Percentiles rank a stretch among this genome's conserved stretches.
Evolutionary conservation across 2,797 vertebrate species (phyloP).

Genomic region (Typhlichthys subterraneus): DNA sequence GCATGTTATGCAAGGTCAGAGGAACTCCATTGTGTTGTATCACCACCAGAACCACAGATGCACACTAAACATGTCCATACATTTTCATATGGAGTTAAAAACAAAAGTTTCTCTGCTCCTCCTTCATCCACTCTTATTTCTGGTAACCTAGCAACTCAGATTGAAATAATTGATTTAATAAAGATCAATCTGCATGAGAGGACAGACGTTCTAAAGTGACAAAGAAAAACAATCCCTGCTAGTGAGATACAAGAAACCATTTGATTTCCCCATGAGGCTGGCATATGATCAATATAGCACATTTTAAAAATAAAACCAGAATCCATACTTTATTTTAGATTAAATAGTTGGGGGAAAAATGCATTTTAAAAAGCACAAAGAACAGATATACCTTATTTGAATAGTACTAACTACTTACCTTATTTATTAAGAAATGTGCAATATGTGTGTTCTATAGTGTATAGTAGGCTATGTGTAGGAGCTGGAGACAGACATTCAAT

Average conservation of each 20-base stretch:
- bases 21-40: background rate
- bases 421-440: too few species aligned
- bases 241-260: constrained; percentile 38
- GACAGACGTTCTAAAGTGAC: constrained; percentile 49
- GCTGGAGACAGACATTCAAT: constrained; percentile 62
- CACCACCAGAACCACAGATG: too few species aligned
- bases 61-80: constrained; percentile 12
- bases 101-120: constrained; percentile 32
- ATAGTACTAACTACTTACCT: too few species aligned
- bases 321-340: constrained; percentile 6
- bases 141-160: constrained; percentile 69
- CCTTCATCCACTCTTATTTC: constrained; percentile 46
- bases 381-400: too few species aligned
- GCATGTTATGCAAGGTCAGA: background rate
- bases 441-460: background rate
- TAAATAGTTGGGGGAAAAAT: background rate
- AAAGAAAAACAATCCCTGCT: constrained; percentile 34
- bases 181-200: constrained; percentile 58
- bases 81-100: constrained; percentile 15
- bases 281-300: constrained; percentile 16
- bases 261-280: constrained; percentile 7
- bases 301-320: background rate
- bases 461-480: constrained; percentile 20
- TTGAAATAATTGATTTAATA: constrained; percentile 40
- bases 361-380: too few species aligned